phyloP scores from a whole-genome alignment of 2,797 vertebrate species.

The Acropternis orthonyx region DNA sequence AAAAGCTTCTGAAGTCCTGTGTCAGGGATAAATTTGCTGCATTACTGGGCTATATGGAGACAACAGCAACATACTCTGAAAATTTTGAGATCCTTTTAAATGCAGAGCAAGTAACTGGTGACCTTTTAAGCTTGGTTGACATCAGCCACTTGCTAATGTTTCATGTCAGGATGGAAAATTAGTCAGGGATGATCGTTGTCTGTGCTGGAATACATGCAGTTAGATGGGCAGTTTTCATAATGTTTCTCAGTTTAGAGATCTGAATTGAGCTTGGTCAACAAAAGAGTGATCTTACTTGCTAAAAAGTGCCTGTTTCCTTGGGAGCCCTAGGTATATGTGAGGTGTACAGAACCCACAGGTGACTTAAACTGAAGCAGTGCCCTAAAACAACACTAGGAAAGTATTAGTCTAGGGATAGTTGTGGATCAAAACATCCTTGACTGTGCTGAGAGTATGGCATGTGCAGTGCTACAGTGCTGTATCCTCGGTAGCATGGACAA shows the following conservation, averaged over 20 bases:
- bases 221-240: neutral
- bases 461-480: neutral
- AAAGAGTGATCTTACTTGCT: neutral
- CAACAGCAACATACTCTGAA: neutral
- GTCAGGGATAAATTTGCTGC: neutral
- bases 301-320: neutral
- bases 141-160: neutral
- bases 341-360: neutral
- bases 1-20: neutral
- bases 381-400: neutral
- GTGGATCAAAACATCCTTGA: neutral
- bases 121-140: neutral
- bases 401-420: fast-evolving
- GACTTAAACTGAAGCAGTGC: neutral
- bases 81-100: neutral
- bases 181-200: neutral
- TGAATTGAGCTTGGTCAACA: neutral
- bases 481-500: neutral
- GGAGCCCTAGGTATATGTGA: neutral
- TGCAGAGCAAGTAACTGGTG: neutral
- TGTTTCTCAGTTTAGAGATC: neutral
- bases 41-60: neutral
- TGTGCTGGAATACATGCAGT: neutral
- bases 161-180: neutral
- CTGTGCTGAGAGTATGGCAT: neutral